A percentile compares a stretch with the other conserved stretches of the same genome.
Conservation (phyloP, 2,113 vertebrate species). For the Bubalus kerabau region DNA sequence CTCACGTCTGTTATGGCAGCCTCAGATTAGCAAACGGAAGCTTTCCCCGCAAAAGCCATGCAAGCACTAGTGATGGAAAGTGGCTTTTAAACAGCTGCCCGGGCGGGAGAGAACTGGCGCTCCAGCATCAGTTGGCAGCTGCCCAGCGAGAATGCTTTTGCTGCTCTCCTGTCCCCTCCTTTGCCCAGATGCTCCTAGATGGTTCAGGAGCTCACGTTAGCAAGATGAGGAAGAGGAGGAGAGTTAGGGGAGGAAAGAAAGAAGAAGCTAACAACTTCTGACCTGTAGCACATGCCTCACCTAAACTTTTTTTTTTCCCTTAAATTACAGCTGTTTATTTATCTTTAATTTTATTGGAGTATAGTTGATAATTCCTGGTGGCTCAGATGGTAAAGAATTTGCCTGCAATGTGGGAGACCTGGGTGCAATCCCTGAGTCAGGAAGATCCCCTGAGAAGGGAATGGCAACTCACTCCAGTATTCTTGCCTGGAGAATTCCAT, state of each 20-base stretch:
- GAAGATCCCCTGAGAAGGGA: background rate
- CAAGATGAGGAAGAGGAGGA: background rate
- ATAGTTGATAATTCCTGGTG: background rate
- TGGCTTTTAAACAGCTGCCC: background rate
- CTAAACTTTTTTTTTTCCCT: background rate
- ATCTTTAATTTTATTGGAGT: background rate
- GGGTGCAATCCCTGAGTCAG: background rate
- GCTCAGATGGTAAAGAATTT: background rate
- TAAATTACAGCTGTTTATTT: background rate
- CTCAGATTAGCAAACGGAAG: background rate
- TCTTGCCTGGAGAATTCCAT: background rate
- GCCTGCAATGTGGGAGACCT: background rate
- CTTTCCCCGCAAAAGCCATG: background rate
- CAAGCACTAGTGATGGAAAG: background rate
- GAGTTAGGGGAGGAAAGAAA: background rate
- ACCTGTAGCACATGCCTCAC: background rate
- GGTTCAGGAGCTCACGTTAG: background rate
- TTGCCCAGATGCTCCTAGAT: background rate
- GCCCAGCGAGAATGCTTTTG: background rate
- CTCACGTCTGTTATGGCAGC: background rate
- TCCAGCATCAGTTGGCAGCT: background rate
- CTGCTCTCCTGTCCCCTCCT: background rate
- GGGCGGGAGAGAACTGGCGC: accelerated
- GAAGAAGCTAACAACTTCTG: background rate
- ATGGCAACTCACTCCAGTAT: background rate